Base-by-base conservation (phyloP, 2,888 invertebrate genomes). In the Falcaria lacertinaria region DNA sequence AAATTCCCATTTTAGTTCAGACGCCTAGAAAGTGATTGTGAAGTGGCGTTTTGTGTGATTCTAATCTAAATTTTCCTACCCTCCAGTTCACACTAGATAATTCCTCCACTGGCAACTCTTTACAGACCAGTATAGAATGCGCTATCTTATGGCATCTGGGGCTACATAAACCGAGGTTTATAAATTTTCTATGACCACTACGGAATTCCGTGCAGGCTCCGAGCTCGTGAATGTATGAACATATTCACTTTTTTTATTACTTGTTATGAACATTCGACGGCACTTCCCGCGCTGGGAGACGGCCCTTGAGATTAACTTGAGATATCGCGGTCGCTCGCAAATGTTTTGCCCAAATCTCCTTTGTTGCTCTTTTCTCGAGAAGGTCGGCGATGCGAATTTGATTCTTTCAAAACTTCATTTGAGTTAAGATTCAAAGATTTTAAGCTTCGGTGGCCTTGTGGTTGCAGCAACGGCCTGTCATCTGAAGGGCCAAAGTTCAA, bases 171-270 rank as follows among this genome's bases (percentile, higher is more conserved):
- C 14, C 5, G 19, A 13, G 36, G 36, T 37, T 37, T 37, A 25
- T 37, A 37, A 25, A 25, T 37, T 37, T 37, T 37, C 37, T 37
- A 37, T 37, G 25, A 22, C 22, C 52, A 44, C 40, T 43, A 43
- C 41, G 39, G 45, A 48, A 54, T 43, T 48, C 50, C 36, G 51
- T 44, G 49, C 46, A 43, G 53, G 54, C 48, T 51, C 51, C 48
- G 52, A 58, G 54, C 56, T 64, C 70, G 69, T 71, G 67, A 73
- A 75, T 68, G 69, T 67, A 69, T 63, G 63, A 66, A 57, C 55
- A 60, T 69, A 71, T 73, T 66, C 62, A 64, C 55, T 71, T 72
- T 78, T 37, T 75, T 79, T 71, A 75, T 53, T 68, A 61, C 56
- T 53, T 63, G 57, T 68, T 65, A 75, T 69, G 67, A 60, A 60